Percentiles rank a stretch among this genome's conserved stretches.
phyloP scores from a whole-genome alignment of 1,140 invertebrate species.

The Halotydeus destructor region DNA sequence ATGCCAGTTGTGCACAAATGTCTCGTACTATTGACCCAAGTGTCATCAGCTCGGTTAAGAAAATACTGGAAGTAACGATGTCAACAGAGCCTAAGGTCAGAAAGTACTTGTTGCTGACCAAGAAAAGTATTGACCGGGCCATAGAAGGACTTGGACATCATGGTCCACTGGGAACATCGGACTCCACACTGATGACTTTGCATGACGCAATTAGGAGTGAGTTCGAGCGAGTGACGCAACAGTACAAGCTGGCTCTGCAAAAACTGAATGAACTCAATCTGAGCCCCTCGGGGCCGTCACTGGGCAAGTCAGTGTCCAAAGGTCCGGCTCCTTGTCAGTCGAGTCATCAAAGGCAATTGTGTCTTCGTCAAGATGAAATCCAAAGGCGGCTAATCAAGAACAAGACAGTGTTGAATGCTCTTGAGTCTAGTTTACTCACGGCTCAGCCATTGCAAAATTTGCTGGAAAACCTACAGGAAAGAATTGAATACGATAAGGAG shows the following conservation, averaged over 20 bases:
- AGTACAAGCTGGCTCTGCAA: slow-evolving; percentile 64
- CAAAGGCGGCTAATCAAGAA: slow-evolving; percentile 77
- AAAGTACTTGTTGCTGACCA: slow-evolving; percentile 36
- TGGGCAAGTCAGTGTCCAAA: too few species aligned
- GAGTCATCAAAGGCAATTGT: slow-evolving; percentile 67
- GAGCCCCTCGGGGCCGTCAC: too few species aligned
- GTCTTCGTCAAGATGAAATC: slow-evolving; percentile 43
- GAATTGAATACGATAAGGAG: slow-evolving; percentile 47
- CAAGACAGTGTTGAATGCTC: slow-evolving; percentile 59
- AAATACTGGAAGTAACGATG: slow-evolving; percentile 28
- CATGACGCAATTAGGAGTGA: slow-evolving; percentile 34
- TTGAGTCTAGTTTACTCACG: slow-evolving; percentile 38
- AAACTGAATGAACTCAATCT: slow-evolving; percentile 60
- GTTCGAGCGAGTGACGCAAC: slow-evolving; percentile 55
- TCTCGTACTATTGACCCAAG: not conserved
- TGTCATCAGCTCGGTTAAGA: slow-evolving; percentile 29
- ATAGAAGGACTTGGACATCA: slow-evolving; percentile 64
- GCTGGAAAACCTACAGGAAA: slow-evolving; percentile 35
- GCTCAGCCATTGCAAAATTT: slow-evolving; percentile 34
- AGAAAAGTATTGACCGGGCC: slow-evolving; percentile 52
- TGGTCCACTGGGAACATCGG: slow-evolving; percentile 44
- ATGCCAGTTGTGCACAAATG: not conserved
- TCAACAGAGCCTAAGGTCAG: slow-evolving; percentile 20
- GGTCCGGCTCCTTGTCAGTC: slow-evolving; percentile 46
- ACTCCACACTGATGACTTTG: slow-evolving; percentile 27